phyloP scores from a whole-genome alignment of 2,113 vertebrate species.

The Tragelaphus buxtoni region DNA sequence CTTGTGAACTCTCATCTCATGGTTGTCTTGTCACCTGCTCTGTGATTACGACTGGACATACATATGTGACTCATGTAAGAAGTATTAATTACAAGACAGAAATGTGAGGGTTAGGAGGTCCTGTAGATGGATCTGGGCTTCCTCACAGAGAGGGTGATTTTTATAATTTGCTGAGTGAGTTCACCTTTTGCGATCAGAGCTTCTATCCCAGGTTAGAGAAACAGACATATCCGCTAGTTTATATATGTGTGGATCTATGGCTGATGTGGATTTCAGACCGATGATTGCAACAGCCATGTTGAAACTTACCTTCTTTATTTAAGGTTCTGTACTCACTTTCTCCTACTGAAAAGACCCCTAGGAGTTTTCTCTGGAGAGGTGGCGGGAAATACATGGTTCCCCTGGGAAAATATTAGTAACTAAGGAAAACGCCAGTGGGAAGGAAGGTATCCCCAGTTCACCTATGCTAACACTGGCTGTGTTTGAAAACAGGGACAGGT shows the following conservation, averaged over 20 bases:
- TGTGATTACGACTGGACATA: not conserved
- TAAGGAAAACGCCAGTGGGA: not conserved
- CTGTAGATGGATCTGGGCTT: not conserved
- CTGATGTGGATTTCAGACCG: not conserved
- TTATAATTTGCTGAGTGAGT: not conserved
- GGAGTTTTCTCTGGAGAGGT: not conserved
- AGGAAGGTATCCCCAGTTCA: not conserved
- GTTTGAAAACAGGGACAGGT: not conserved
- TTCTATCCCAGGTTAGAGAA: not conserved
- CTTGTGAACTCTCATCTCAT: accelerated
- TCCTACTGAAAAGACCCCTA: not conserved
- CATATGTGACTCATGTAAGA: not conserved
- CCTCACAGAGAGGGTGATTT: not conserved
- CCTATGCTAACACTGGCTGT: not conserved
- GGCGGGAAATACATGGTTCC: not conserved
- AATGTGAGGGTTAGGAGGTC: accelerated
- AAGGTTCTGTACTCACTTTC: not conserved
- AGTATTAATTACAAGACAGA: not conserved
- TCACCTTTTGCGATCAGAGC: not conserved
- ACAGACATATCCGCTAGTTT: not conserved
- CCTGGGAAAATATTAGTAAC: not conserved
- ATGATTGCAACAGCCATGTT: not conserved
- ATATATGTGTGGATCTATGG: not conserved
- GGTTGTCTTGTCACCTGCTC: not conserved
- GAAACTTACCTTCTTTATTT: not conserved